phyloP scores from a whole-genome alignment of 2,888 invertebrate genomes.

The Eustalomyia histrio region DNA sequence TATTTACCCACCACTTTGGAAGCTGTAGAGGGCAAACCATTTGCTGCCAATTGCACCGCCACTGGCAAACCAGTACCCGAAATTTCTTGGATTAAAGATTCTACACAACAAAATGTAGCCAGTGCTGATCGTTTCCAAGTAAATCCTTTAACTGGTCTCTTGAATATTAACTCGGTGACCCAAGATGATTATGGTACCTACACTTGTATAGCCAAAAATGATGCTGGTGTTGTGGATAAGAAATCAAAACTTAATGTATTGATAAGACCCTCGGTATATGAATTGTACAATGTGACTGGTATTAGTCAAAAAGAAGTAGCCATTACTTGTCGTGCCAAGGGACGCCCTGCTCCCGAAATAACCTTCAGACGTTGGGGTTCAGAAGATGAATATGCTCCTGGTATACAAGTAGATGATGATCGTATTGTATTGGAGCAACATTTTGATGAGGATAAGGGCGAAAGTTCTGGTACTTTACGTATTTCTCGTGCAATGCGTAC shows the following conservation, averaged over 20 bases:
- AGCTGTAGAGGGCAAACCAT: constrained; percentile 90
- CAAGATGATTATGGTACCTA: constrained; percentile 90
- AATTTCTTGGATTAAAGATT: constrained; percentile 90
- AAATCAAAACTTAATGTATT: constrained; percentile 86
- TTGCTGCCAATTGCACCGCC: constrained; percentile 88
- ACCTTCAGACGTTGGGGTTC: constrained; percentile 89
- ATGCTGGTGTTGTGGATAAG: constrained; percentile 86
- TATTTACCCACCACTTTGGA: constrained; percentile 83
- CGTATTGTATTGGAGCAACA: constrained; percentile 84
- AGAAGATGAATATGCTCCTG: constrained; percentile 83
- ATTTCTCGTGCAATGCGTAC: constrained; percentile 84
- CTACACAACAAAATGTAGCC: constrained; percentile 86
- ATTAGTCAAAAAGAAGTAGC: constrained; percentile 83
- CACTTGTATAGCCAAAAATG: constrained; percentile 89
- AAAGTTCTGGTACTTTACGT: constrained; percentile 84
- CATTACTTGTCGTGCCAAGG: constrained; percentile 88
- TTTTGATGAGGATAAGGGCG: constrained; percentile 81
- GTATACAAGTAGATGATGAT: constrained; percentile 84
- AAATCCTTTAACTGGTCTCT: constrained; percentile 85
- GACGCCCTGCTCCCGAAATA: constrained; percentile 89
- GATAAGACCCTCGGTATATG: constrained; percentile 89
- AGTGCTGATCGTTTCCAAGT: constrained; percentile 83
- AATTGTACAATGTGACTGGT: constrained; percentile 86
- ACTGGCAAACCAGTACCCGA: constrained; percentile 91
- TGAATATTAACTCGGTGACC: constrained; percentile 87